Evolutionary conservation across 2,797 vertebrate genomes (phyloP).

Genomic region (Lithobates pipiens): DNA sequence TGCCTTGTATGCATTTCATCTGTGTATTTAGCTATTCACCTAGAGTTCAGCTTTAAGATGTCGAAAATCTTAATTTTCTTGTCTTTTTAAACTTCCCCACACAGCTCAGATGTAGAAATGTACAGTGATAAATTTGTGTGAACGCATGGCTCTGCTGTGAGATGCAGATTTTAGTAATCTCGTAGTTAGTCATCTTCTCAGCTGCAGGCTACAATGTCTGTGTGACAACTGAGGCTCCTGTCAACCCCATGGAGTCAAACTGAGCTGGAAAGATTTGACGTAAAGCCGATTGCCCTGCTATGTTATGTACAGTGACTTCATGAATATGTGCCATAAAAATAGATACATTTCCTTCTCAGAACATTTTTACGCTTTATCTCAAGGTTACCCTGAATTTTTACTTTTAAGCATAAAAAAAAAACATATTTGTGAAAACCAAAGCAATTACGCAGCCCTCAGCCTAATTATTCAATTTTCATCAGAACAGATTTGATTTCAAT

Average conservation of each 20-base stretch:
- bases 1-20: too few species aligned
- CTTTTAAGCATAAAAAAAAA: neutral
- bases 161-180: constrained; percentile 38
- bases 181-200: constrained; percentile 21
- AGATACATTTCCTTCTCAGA: neutral
- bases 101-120: neutral
- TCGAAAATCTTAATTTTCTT: neutral
- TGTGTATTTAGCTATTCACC: too few species aligned
- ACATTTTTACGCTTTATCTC: neutral
- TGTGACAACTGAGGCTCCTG: constrained; percentile 34
- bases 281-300: constrained; percentile 20
- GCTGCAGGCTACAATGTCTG: constrained; percentile 47
- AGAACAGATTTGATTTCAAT: neutral
- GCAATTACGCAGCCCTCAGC: neutral
- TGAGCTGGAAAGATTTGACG: constrained; percentile 37
- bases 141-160: constrained; percentile 4
- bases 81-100: neutral
- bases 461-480: neutral
- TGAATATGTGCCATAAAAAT: constrained; percentile 37
- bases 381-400: neutral
- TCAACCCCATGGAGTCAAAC: constrained; percentile 15
- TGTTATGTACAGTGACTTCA: constrained; percentile 23
- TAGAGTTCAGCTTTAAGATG: neutral
- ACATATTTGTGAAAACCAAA: neutral
- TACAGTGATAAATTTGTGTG: neutral